A percentile compares a stretch with the other conserved stretches of the same genome.
Evolutionary conservation across 2,113 vertebrate species (phyloP).

Genomic region (Nesogale talazaci): DNA sequence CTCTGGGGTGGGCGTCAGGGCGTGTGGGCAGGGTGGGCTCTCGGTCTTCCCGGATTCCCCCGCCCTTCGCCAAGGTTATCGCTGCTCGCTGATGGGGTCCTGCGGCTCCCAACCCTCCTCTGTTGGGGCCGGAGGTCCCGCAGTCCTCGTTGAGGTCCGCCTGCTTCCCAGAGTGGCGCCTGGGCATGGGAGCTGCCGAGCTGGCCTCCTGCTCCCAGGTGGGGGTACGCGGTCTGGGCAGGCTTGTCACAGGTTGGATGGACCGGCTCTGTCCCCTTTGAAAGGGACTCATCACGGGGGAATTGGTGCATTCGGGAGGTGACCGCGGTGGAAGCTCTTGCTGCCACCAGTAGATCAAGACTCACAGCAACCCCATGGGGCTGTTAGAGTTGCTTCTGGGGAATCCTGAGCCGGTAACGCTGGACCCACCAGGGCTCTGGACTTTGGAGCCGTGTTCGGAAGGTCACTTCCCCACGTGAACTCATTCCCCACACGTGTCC

Average conservation of each 20-base stretch:
- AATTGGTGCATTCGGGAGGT: neutral
- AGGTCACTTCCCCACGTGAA: neutral
- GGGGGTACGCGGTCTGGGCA: neutral
- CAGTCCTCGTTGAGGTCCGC: neutral
- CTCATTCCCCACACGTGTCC: neutral
- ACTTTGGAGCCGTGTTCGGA: neutral
- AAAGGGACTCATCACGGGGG: neutral
- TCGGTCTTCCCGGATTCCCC: rapidly evolving
- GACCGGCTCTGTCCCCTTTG: neutral
- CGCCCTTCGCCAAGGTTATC: neutral
- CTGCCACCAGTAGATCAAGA: too few species aligned
- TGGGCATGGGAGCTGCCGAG: neutral
- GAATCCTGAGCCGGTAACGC: too few species aligned
- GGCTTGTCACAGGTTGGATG: neutral
- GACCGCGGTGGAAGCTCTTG: neutral
- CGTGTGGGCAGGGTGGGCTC: neutral
- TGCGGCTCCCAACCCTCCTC: neutral
- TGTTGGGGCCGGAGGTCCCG: neutral
- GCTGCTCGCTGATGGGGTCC: neutral
- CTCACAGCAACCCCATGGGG: too few species aligned
- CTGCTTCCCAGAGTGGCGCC: too few species aligned
- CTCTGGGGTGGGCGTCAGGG: neutral
- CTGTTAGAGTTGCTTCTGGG: too few species aligned
- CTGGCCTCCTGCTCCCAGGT: neutral
- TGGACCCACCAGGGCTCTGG: neutral